Conservation (phyloP, 2,113 vertebrate genomes). For the Ptychochromis oligacanthus region DNA sequence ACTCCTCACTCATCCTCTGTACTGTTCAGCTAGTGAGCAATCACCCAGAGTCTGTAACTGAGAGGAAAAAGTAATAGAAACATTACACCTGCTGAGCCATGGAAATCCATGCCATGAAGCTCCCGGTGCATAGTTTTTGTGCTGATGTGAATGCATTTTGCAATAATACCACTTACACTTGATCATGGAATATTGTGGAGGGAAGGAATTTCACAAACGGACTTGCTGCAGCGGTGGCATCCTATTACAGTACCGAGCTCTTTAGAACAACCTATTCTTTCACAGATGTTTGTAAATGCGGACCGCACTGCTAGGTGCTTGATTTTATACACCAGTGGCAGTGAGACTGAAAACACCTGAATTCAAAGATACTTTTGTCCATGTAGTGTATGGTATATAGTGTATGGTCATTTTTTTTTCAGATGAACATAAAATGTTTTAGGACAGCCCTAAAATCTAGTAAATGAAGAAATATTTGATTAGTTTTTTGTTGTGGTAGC, state of each 20-base stretch:
- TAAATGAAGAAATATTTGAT: not conserved
- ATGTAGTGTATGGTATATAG: not conserved
- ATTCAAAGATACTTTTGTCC: not conserved
- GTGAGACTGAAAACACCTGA: not conserved
- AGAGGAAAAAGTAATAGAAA: no score
- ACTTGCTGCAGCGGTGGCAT: no score
- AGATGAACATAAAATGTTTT: not conserved
- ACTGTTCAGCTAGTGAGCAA: not conserved
- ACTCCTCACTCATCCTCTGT: no score
- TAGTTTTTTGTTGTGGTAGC: not conserved
- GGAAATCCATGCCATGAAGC: no score
- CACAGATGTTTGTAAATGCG: not conserved
- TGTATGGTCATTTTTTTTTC: not conserved
- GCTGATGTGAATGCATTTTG: not conserved
- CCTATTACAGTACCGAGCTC: not conserved
- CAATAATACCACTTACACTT: not conserved
- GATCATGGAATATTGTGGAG: no score
- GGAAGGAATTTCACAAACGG: not conserved
- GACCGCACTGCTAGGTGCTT: not conserved
- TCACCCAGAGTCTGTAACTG: no score
- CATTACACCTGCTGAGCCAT: no score
- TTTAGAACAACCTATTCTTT: not conserved
- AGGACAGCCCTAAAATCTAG: not conserved
- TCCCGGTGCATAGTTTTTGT: no score
- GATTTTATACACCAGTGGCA: not conserved